A percentile compares a stretch with the other conserved stretches of the same genome.
phyloP scores from a whole-genome alignment of 2,797 vertebrate species.

The Hoplostethus mediterraneus region DNA sequence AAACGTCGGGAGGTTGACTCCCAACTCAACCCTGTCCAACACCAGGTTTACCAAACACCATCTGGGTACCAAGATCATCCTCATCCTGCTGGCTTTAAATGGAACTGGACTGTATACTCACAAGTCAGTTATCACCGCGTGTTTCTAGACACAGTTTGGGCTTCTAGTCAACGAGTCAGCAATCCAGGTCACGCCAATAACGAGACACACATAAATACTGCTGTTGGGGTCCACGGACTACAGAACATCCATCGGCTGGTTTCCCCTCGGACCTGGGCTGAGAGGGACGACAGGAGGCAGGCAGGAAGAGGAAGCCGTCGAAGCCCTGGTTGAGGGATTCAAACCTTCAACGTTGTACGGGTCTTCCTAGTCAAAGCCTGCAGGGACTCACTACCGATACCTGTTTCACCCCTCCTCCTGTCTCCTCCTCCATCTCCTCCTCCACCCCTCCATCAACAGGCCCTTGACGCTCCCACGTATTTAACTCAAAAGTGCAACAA shows the following conservation, averaged over 20 bases:
- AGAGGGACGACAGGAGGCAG: background rate
- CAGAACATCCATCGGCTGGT: background rate
- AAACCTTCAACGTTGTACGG: background rate
- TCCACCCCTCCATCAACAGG: no score
- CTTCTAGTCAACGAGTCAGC: no score
- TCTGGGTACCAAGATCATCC: background rate
- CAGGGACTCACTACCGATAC: background rate
- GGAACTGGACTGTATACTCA: background rate
- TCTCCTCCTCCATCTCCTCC: no score
- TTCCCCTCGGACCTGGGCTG: background rate
- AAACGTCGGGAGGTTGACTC: background rate
- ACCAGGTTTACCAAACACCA: background rate
- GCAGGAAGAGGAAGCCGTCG: background rate
- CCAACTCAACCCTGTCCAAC: background rate
- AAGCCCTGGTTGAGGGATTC: background rate
- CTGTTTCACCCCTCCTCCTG: no score
- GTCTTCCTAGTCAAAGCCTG: background rate
- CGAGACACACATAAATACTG: background rate
- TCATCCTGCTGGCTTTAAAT: background rate
- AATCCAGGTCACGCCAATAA: background rate
- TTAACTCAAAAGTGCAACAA: no score
- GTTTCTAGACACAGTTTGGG: background rate
- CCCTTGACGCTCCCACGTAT: no score
- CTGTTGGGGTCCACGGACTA: background rate
- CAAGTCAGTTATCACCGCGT: background rate